Conservation (phyloP, 2,888 invertebrate species). For the Scelioninae gen. 2 region DNA sequence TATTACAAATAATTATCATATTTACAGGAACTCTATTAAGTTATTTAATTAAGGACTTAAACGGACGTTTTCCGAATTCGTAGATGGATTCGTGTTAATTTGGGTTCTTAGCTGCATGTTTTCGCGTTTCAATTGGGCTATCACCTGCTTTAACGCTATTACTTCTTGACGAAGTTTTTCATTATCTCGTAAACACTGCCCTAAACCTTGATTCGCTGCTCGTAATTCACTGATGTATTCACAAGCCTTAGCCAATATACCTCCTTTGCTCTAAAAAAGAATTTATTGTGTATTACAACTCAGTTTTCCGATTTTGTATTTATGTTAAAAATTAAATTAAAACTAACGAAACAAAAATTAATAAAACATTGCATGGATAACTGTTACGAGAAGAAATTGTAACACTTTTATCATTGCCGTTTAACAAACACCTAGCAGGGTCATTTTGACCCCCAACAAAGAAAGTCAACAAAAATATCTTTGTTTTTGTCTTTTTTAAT, state of each 20-base stretch:
- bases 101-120: slow-evolving; percentile 84
- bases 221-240: slow-evolving; percentile 93
- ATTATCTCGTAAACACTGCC: slow-evolving; percentile 81
- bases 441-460: too few relatives aligned
- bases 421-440: too few relatives aligned
- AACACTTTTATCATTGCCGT: too few relatives aligned
- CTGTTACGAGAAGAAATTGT: too few relatives aligned
- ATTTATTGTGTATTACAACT: not conserved
- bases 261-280: slow-evolving; percentile 89
- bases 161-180: slow-evolving; percentile 84
- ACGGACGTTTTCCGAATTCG: slow-evolving; percentile 63
- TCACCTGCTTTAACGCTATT: slow-evolving; percentile 83
- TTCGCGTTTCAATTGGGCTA: slow-evolving; percentile 84
- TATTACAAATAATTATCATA: slow-evolving; percentile 37
- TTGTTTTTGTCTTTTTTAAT: too few relatives aligned
- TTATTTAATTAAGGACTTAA: slow-evolving; percentile 64
- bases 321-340: not conserved
- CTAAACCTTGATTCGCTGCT: slow-evolving; percentile 84
- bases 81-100: slow-evolving; percentile 61
- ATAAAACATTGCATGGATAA: not conserved
- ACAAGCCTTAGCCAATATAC: slow-evolving; percentile 95
- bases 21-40: slow-evolving; percentile 49
- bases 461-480: too few relatives aligned
- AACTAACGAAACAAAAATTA: too few relatives aligned
- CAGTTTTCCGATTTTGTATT: not conserved